Base-by-base conservation (phyloP, 2,113 vertebrate species). In the Urocynchramus pylzowi region DNA sequence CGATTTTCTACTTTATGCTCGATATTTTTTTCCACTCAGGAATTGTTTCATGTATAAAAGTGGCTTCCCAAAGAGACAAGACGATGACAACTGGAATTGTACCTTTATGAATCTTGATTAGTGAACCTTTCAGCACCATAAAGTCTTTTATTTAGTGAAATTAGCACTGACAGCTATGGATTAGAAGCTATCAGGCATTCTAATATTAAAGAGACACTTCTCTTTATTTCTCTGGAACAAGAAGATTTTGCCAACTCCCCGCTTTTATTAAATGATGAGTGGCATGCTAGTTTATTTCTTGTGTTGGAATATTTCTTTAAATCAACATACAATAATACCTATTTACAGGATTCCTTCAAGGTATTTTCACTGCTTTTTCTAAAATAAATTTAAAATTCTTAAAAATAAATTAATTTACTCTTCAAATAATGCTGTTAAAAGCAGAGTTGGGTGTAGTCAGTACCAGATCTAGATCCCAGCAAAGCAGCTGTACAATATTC, bases 41-140 rank as follows among this genome's bases (percentile, higher is more conserved):
- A 96, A 54, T 68, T 65, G 27, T 63, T 97, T 91, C 10, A 7
- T 87, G 64, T 95, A 86, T 56, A 75, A 53, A 82, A 87, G 64
- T 69, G 73, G 80, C 68, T 84, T 86, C 93, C 93, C 92, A 52
- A 88, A 90, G 75, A 84, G 82, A 87, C 84, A 93, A 87, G 81
- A 87, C 42, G 80, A 86, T 89, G 94, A 93, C 89, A 97, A 94
- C 39, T 71, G 91, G 90, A 94, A 96, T 84, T 95, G 77, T 89
- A 80, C 59, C 88, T 95, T 94, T 80, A 86, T 88, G 84, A 83
- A 96, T 95, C 91, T 74, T 97, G 90, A 97, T 96, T 89, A 96
- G 89, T 77, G 93, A 97, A 92, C 57, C 74, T 91, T 97, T 97
- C 89, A 70, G 33, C 57, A 85, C 73, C 85, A 65, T 73, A 37